Conservation (phyloP, 2,888 invertebrate genomes). For the Tubiluchus corallicola region DNA sequence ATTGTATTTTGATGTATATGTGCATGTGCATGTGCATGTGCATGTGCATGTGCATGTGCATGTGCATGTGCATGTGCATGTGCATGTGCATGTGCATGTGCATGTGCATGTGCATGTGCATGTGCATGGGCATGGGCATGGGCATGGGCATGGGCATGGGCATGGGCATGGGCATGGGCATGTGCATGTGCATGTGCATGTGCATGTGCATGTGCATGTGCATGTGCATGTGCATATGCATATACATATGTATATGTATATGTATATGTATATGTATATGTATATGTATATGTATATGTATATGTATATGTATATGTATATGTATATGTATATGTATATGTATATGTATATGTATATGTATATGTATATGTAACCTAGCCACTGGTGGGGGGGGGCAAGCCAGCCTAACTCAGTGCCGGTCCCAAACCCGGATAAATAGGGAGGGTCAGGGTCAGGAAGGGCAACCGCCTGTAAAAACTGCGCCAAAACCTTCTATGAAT, state of each 20-base stretch:
- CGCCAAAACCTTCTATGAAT: too few relatives aligned
- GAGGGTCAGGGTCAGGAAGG: too few relatives aligned
- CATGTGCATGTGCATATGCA: constrained; percentile 3
- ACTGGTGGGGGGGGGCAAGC: too few relatives aligned
- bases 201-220: constrained; percentile 3
- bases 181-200: constrained; percentile 1
- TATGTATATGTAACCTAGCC: too few relatives aligned
- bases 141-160: neutral
- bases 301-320: too few relatives aligned
- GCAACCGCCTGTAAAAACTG: too few relatives aligned
- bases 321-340: constrained; percentile 3
- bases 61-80: constrained; percentile 1
- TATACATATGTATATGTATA: too few relatives aligned
- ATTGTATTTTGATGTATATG: too few relatives aligned
- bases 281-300: too few relatives aligned
- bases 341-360: neutral
- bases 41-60: constrained; percentile 3
- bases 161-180: neutral
- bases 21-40: constrained; percentile 3
- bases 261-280: too few relatives aligned
- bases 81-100: constrained; percentile 3
- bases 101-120: constrained; percentile 1
- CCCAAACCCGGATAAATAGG: too few relatives aligned
- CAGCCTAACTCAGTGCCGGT: too few relatives aligned
- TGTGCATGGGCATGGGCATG: neutral